phyloP scores from a whole-genome alignment of 2,797 vertebrate genomes.

The Siniperca scherzeri region DNA sequence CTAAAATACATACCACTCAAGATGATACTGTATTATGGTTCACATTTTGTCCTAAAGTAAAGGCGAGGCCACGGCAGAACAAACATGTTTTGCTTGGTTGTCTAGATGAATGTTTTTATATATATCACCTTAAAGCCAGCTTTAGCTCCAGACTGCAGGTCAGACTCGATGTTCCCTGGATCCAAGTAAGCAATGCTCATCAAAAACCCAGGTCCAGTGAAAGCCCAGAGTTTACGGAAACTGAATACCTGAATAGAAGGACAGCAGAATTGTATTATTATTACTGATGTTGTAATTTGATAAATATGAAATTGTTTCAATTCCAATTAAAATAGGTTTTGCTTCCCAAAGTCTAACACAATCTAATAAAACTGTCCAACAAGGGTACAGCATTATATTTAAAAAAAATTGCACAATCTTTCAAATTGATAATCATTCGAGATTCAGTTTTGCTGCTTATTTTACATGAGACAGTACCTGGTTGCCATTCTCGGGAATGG shows the following conservation, averaged over 20 bases:
- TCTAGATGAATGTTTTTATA: slow-evolving; percentile 68
- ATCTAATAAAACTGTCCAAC: not conserved
- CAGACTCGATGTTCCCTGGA: slow-evolving; percentile 95
- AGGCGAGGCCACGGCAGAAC: not conserved
- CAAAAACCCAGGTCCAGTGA: slow-evolving; percentile 95
- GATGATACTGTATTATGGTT: not conserved
- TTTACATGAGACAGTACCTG: slow-evolving; percentile 72
- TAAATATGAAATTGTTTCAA: not conserved
- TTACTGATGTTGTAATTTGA: not conserved
- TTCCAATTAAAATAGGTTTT: not conserved
- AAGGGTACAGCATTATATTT: not conserved
- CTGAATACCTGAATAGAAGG: slow-evolving; percentile 86
- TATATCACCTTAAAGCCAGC: slow-evolving; percentile 92
- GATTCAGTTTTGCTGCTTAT: not conserved
- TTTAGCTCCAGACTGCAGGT: slow-evolving; percentile 93
- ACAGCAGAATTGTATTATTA: not conserved
- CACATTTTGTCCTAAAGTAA: not conserved
- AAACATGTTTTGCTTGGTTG: slow-evolving; percentile 86
- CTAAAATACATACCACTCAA: not conserved
- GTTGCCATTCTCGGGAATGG: slow-evolving; percentile 86
- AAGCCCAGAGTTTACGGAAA: slow-evolving; percentile 98
- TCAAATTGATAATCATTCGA: not conserved
- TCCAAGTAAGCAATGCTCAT: slow-evolving; percentile 98
- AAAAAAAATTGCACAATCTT: not conserved
- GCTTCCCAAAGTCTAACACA: not conserved